Evolutionary conservation across 1,140 invertebrate species (phyloP), one percentile per base, ranked within the genome.

Genomic region (Zaprionus taronus): DNA sequence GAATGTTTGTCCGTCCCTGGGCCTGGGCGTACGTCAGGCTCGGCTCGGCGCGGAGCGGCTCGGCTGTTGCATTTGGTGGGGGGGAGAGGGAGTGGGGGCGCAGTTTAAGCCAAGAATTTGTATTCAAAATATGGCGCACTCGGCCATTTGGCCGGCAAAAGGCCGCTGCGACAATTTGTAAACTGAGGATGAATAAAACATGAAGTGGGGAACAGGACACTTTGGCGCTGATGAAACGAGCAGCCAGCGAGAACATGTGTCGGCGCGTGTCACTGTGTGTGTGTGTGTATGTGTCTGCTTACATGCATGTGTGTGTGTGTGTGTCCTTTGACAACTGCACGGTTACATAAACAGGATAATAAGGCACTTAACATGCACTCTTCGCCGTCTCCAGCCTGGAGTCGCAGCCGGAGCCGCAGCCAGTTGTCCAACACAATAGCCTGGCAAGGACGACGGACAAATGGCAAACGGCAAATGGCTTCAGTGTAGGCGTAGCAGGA

Each of bases 351-450:
- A 87, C 84, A 81, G 80, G 84, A 89, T 87, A 87, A 87, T 87
- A 87, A 87, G 84, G 84, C 84, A 87, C 84, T 87, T 87, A 87
- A 83, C 84, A 87, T 87, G 84, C 84, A 87, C 84, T 87, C 84
- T 73, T 76, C 80, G 79, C 79, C 74, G 22, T 66, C 51, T 24
- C 60, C 62, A 57, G 57, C 56, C 15, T 17, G 36, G 11, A 64
- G 70, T 28, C 63, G 53, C 17, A 55, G 38, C 38, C 57, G 14
- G n/a, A 24, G 47, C 58, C 26, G 26, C 26, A 57, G 64, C 56
- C 24, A 20, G 65, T 57, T 53, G 74, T 57, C 57, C 49, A 57
- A 69, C 57, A 80, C 72, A 81, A 73, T 78, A 68, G 66, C 44
- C 58, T 31, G 49, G n/a, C 28, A 12, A 53, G 31, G 31, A 38